A percentile compares a stretch with the other conserved stretches of the same genome.
Conservation (phyloP, 2,797 vertebrate species). For the Thamnophis elegans region DNA sequence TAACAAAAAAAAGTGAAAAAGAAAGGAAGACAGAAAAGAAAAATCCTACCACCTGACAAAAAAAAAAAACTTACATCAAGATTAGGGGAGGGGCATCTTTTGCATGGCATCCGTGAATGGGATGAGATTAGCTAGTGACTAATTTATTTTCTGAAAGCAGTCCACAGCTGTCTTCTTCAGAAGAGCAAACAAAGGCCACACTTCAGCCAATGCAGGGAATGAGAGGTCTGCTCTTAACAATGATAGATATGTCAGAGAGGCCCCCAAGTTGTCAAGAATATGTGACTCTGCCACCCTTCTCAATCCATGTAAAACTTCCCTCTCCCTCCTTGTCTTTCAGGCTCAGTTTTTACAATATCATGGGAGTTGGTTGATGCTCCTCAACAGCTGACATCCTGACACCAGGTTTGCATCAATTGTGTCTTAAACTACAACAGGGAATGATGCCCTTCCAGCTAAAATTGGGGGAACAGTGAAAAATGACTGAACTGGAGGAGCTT, state of each 20-base stretch:
- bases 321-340: not conserved
- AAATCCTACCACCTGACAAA: not conserved
- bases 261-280: not conserved
- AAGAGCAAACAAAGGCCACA: slow-evolving; percentile 9
- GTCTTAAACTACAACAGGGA: not conserved
- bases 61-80: not conserved
- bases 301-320: not conserved
- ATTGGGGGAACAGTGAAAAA: not conserved
- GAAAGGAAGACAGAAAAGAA: not conserved
- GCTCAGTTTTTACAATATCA: not conserved
- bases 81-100: slow-evolving; percentile 22
- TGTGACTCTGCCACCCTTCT: not conserved
- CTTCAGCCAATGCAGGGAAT: not conserved
- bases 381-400: not conserved
- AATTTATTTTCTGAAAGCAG: slow-evolving; percentile 6
- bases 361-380: not conserved
- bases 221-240: not conserved
- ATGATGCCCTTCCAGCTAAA: not conserved
- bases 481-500: no score
- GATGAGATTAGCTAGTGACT: slow-evolving; percentile 24
- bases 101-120: slow-evolving; percentile 16
- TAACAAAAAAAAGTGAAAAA: not conserved
- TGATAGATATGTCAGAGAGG: not conserved
- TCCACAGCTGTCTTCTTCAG: not conserved
- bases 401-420: not conserved